A percentile compares a stretch with the other conserved stretches of the same genome.
phyloP scores from a whole-genome alignment of 2,113 vertebrate species.

The Turnix velox region DNA sequence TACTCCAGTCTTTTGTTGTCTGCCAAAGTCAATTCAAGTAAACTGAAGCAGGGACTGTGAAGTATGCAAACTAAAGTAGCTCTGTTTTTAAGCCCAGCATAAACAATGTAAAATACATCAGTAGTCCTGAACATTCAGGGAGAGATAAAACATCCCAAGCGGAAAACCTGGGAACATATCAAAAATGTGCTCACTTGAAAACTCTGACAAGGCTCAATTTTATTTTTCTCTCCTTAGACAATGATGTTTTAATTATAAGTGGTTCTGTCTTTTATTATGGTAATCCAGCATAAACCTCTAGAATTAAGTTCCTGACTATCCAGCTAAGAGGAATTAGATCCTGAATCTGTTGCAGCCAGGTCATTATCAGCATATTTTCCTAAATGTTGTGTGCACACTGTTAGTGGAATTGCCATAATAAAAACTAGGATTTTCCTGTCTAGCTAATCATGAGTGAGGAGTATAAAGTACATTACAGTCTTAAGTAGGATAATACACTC shows the following conservation, averaged over 20 bases:
- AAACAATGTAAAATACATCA: conserved; percentile 28
- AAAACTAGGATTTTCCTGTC: not conserved
- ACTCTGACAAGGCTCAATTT: not conserved
- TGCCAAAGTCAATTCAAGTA: conserved; percentile 1
- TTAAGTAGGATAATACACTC: not conserved
- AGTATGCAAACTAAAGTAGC: not conserved
- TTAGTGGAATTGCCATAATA: not conserved
- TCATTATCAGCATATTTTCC: not conserved
- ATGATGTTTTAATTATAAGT: not conserved
- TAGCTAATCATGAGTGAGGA: not conserved
- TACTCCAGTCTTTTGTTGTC: not conserved
- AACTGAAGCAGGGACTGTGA: conserved; percentile 12
- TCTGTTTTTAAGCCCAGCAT: not conserved
- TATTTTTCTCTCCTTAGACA: not conserved
- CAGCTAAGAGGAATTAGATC: not conserved
- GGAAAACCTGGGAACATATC: not conserved
- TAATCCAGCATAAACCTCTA: not conserved
- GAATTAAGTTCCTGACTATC: not conserved
- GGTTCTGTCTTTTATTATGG: not conserved
- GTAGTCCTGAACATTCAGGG: not conserved
- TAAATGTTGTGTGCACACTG: not conserved
- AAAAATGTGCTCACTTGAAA: conserved; percentile 38
- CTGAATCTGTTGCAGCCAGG: not conserved
- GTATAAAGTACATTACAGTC: not conserved
- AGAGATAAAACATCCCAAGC: conserved; percentile 23